Base-by-base conservation (phyloP, 2,888 invertebrate genomes). In the Erebia palarica region DNA sequence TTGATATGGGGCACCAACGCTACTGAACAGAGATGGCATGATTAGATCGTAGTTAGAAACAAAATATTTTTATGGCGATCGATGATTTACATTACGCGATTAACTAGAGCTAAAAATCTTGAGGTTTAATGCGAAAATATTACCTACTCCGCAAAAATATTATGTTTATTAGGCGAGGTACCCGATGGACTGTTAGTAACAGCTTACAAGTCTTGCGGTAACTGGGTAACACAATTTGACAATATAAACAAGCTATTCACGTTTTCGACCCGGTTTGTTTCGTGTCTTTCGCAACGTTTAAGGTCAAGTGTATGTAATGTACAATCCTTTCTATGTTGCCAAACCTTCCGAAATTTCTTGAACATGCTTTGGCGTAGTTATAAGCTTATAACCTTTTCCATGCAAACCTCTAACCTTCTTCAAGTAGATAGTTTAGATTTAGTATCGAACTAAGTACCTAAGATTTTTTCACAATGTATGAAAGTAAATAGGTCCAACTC, bases 261-360 rank as follows among this genome's bases (percentile, higher is more conserved):
- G 74, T 68, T 74, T 74, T 57, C 67, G 72, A 70, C 74, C 72
- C 64, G 69, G 68, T 74, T 57, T 64, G 68, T 74, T 57, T 64
- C 61, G 47, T 27, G 59, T 73, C 65, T 73, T 68, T 73, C 71
- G 64, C 71, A 73, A 73, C 66, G 16, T 47, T 69, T 73, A 73
- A 71, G 73, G 71, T 73, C 73, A 73, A 71, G 71, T 66, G 66
- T 67, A 59, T 66, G 63, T 59, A 59, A 59, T 66, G 66, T 59
- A 59, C 59, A 73, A 72, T 73, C 73, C 76, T 76, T 76, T 76
- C 73, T 73, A 73, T 67, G 57, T 73, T 72, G 70, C 73, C 57
- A 71, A 74, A 72, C 65, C 58, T 68, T 61, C 65, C 68, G 47
- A 61, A 53, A 61, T 51, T 47, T 63, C 57, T 69, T 70, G 18